phyloP scores from a whole-genome alignment of 2,888 invertebrate species.

The Cataglyphis rosenhaueri region DNA sequence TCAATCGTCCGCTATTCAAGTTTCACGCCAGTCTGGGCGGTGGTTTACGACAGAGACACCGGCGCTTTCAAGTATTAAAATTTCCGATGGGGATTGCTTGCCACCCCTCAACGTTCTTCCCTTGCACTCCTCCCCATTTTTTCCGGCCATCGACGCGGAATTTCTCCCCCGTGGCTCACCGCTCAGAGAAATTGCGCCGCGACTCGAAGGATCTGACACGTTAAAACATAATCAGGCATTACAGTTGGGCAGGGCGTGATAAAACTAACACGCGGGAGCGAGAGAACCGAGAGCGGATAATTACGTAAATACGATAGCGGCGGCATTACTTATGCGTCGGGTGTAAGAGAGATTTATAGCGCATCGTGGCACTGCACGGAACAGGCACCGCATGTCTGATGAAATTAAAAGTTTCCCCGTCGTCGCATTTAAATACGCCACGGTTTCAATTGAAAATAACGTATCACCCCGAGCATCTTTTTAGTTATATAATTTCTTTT shows the following conservation, averaged over 20 bases:
- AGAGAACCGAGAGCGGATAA: constrained; percentile 25
- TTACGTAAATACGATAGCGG: constrained; percentile 38
- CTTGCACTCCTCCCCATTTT: neutral
- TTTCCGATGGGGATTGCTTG: constrained; percentile 34
- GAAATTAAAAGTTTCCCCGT: constrained; percentile 13
- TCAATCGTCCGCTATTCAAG: constrained; percentile 46
- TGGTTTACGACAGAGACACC: constrained; percentile 19
- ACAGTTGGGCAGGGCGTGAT: neutral
- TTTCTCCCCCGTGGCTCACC: neutral
- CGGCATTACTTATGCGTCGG: constrained; percentile 43
- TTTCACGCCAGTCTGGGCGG: constrained; percentile 23
- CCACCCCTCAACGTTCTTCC: neutral
- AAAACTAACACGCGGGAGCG: neutral
- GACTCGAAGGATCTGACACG: constrained; percentile 10
- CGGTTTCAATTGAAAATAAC: constrained; percentile 22
- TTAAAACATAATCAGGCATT: constrained; percentile 37
- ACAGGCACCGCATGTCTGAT: constrained; percentile 4
- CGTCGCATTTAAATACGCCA: neutral
- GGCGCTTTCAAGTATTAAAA: constrained; percentile 44
- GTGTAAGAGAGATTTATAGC: constrained; percentile 28
- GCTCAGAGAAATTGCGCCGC: constrained; percentile 7
- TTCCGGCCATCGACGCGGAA: constrained; percentile 9
- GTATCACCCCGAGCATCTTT: neutral
- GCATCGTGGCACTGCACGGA: neutral
- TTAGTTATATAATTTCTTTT: neutral